These are phyloP conservation scores for Drosophila suzukii DNA, from an alignment of 1,140 invertebrate genomes.

Conservation along the genomic window DNA sequence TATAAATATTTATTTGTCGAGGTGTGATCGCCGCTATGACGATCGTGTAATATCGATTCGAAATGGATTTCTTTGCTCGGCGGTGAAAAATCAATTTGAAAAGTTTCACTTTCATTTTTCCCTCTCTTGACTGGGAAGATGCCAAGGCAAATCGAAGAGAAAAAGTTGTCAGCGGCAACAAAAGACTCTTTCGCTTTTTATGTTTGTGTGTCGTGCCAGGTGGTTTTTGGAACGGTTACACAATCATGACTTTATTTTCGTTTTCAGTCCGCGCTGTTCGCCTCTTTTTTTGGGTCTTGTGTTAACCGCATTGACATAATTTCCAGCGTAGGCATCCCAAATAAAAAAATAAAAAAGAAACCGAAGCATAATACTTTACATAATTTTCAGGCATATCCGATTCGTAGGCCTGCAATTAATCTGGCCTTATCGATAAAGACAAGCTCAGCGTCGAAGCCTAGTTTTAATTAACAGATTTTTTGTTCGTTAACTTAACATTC, in stretches of 20 bases:
- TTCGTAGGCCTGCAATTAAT: slow-evolving; percentile 73
- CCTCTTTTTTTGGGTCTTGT: slow-evolving; percentile 27
- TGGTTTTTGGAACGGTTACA: slow-evolving; percentile 78
- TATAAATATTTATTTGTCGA: slow-evolving; percentile 42
- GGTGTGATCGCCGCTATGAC: not conserved
- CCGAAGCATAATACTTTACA: slow-evolving; percentile 57
- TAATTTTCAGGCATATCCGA: slow-evolving; percentile 64
- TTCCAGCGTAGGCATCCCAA: slow-evolving; percentile 58
- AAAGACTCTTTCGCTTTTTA: slow-evolving; percentile 69
- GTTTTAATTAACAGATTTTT: slow-evolving; percentile 61
- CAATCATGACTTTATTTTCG: slow-evolving; percentile 70
- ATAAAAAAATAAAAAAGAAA: slow-evolving; percentile 12
- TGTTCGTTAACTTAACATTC: slow-evolving; percentile 26
- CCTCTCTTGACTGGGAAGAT: slow-evolving; percentile 61
- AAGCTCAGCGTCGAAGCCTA: slow-evolving; percentile 27
- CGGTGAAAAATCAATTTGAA: slow-evolving; percentile 60
- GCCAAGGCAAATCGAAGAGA: slow-evolving; percentile 47
- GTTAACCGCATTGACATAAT: slow-evolving; percentile 79
- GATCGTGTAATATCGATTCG: slow-evolving; percentile 62
- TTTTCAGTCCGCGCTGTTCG: slow-evolving; percentile 50
- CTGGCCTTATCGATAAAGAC: slow-evolving; percentile 32
- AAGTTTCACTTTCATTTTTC: slow-evolving; percentile 76
- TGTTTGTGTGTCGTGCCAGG: slow-evolving; percentile 77
- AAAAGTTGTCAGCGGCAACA: slow-evolving; percentile 66
- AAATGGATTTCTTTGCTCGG: slow-evolving; percentile 55